Evolutionary conservation across 2,888 invertebrate genomes (phyloP).

Genomic region (Ditula angustiorana): DNA sequence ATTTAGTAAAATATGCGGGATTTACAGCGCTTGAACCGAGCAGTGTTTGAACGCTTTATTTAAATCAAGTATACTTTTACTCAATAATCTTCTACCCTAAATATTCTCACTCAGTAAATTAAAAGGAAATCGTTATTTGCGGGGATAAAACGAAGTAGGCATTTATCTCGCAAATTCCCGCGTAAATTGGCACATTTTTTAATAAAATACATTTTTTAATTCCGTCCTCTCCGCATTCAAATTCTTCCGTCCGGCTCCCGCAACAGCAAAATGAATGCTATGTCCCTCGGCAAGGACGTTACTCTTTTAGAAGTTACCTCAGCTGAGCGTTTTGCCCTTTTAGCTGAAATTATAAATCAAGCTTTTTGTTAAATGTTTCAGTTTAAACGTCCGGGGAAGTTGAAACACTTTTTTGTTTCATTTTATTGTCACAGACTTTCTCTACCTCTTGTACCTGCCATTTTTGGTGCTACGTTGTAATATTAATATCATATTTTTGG

Average conservation of each 20-base stretch:
- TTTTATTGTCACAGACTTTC: slow-evolving; percentile 17
- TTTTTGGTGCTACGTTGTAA: not conserved
- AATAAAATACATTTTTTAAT: slow-evolving; percentile 54
- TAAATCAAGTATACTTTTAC: not conserved
- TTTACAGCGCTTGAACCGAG: not conserved
- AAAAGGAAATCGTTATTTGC: not conserved
- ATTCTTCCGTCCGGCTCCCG: slow-evolving; percentile 54
- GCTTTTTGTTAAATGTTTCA: slow-evolving; percentile 56
- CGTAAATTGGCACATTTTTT: slow-evolving; percentile 10
- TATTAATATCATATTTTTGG: not conserved
- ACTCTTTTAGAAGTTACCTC: slow-evolving; percentile 69
- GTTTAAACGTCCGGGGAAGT: slow-evolving; percentile 31
- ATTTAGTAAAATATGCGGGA: too few species aligned
- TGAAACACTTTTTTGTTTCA: slow-evolving; percentile 23
- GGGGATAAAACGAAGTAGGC: not conserved
- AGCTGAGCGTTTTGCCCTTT: slow-evolving; percentile 56
- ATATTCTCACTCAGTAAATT: not conserved
- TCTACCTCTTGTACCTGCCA: not conserved
- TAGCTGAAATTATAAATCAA: slow-evolving; percentile 66
- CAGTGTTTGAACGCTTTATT: not conserved
- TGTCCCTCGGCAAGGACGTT: slow-evolving; percentile 55
- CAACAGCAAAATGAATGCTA: slow-evolving; percentile 59
- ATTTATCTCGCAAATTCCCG: slow-evolving; percentile 5
- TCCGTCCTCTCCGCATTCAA: slow-evolving; percentile 53
- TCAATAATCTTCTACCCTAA: not conserved